Evolutionary conservation across 2,888 invertebrate species (phyloP), one percentile per base, ranked within the genome.

Genomic region (Muschampia plurimacula): DNA sequence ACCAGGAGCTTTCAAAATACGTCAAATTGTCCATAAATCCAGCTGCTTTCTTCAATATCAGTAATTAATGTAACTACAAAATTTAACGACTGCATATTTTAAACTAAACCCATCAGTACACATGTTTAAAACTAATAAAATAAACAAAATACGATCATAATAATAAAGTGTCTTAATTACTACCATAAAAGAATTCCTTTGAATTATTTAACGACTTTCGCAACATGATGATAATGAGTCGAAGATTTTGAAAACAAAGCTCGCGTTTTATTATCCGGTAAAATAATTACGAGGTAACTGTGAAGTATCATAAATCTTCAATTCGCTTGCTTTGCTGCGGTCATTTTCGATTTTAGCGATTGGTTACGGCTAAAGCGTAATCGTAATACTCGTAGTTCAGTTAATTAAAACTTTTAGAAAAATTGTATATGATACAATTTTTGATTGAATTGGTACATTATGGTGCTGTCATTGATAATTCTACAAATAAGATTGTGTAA

Each of bases 241-340:
- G 7, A 60, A 62, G 62, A 62, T 62, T 15, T n/a, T 62, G 39
- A 62, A 60, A 62, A 62, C 62, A 62, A 62, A 62, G 62, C 39
- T 39, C n/a, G 36, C 59, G 62, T n/a, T 62, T 62, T 62, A 60
- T 52, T 60, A n/a, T 63, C 36, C 63, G 41, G 68, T 49, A 63
- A 52, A 52, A 69, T 52, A 62, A 62, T 69, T 69, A 63, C 52
- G 46, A 69, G 7, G 9, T 13, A 62, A 55, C 49, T 52, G 52
- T 69, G 36, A 64, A 57, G 64, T 64, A 55, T 57, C 63, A 55
- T 69, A 69, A 57, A 69, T 64, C 64, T 44, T 63, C 15, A 62
- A 62, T 69, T 52, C 52, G 63, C 52, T 63, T 62, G 52, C 52
- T 69, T 63, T 69, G 69, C 64, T 69, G 55, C 32, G 55, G 55